These are phyloP conservation scores for Drosophila heteroneura DNA, from an alignment of 2,888 invertebrate genomes.

Conservation along the genomic window DNA sequence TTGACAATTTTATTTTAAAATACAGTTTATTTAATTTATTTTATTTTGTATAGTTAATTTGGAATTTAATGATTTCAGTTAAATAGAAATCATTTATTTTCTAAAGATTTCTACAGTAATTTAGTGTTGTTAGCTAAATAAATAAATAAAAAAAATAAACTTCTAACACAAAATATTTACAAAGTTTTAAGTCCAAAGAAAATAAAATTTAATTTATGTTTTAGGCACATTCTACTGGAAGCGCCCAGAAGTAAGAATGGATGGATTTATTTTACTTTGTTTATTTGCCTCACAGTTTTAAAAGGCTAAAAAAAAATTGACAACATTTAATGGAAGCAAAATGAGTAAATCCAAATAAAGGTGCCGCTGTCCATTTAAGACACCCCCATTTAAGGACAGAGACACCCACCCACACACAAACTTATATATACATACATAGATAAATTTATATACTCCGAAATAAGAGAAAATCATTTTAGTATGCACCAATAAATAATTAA, in stretches of 20 bases:
- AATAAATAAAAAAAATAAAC: background rate
- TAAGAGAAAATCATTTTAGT: background rate
- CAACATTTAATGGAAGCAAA: constrained; percentile 9
- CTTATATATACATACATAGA: background rate
- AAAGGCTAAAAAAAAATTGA: constrained; percentile 1
- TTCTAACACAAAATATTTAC: background rate
- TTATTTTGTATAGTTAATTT: background rate
- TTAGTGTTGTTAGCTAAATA: background rate
- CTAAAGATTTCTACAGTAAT: background rate
- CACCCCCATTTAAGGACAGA: background rate
- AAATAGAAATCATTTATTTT: background rate
- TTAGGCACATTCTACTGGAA: background rate
- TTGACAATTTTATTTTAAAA: background rate
- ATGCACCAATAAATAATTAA: background rate
- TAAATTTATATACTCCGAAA: background rate
- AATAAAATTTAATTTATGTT: background rate
- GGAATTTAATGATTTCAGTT: background rate
- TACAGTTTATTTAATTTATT: too few species aligned
- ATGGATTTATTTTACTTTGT: background rate
- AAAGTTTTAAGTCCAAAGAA: background rate
- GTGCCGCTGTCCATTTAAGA: constrained; percentile 4
- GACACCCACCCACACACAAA: background rate
- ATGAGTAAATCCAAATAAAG: constrained; percentile 25
- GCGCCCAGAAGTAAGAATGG: background rate
- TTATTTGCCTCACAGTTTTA: background rate